Evolutionary conservation across 2,888 invertebrate genomes (phyloP).

Genomic region (Kryphioiulus occultus): DNA sequence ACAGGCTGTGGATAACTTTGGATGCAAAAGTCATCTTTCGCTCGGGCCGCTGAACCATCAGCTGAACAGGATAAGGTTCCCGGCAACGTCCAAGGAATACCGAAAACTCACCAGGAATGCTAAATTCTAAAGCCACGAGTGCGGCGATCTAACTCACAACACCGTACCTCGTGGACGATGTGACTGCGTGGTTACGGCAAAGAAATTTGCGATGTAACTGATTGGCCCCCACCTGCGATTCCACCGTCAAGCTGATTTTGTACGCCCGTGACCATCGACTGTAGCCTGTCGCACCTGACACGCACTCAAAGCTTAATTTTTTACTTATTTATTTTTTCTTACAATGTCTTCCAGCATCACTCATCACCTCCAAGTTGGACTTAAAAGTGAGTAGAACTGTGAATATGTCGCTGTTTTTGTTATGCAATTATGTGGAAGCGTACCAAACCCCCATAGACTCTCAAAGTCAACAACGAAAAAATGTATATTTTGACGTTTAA

Average conservation of each 20-base stretch:
- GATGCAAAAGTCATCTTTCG: background rate
- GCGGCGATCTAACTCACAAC: background rate
- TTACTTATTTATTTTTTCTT: conserved; percentile 32
- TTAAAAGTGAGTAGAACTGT: background rate
- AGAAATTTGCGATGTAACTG: background rate
- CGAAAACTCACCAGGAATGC: conserved; percentile 18
- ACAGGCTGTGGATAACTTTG: conserved; percentile 24
- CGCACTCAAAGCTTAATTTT: background rate
- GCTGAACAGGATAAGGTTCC: conserved; percentile 18
- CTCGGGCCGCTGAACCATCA: background rate
- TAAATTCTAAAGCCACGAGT: background rate
- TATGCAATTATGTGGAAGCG: too few species aligned
- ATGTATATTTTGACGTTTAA: too few species aligned
- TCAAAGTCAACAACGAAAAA: too few species aligned
- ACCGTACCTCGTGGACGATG: background rate
- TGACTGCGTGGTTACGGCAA: background rate
- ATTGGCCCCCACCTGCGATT: background rate
- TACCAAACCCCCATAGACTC: too few species aligned
- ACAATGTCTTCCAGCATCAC: background rate
- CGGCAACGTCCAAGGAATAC: conserved; percentile 13
- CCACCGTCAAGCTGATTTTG: conserved; percentile 21
- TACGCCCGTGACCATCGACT: background rate
- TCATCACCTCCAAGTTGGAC: background rate
- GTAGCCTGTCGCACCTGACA: background rate
- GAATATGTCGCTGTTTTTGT: background rate